These are phyloP conservation scores for Patella pellucida DNA, from an alignment of 2,888 invertebrate genomes.

Conservation along the genomic window DNA sequence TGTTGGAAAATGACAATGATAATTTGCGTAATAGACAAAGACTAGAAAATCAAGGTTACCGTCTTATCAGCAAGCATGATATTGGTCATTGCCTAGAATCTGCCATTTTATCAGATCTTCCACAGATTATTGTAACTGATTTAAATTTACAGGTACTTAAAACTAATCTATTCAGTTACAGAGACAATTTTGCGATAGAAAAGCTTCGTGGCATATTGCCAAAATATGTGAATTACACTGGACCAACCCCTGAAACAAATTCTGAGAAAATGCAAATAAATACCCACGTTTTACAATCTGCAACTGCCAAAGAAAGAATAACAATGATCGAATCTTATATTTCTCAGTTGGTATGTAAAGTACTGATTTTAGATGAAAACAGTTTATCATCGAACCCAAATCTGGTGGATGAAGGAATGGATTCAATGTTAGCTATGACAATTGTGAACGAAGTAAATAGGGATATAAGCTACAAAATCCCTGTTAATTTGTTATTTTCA, in stretches of 20 bases:
- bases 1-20: slow-evolving; percentile 31
- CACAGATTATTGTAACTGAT: not conserved
- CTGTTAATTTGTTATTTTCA: slow-evolving; percentile 28
- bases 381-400: slow-evolving; percentile 28
- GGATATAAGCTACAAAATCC: slow-evolving; percentile 28
- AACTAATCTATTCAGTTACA: not conserved
- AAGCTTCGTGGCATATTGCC: not conserved
- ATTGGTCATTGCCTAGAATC: slow-evolving; percentile 16
- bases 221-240: not conserved
- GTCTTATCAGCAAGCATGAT: slow-evolving; percentile 27
- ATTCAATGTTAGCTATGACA: slow-evolving; percentile 49
- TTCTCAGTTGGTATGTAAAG: slow-evolving; percentile 29
- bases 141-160: not conserved
- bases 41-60: slow-evolving; percentile 30
- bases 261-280: not conserved
- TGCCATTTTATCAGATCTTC: not conserved
- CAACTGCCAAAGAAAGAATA: slow-evolving; percentile 22
- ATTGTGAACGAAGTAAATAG: slow-evolving; percentile 34
- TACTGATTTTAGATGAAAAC: slow-evolving; percentile 35
- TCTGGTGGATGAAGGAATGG: slow-evolving; percentile 42
- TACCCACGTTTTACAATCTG: not conserved
- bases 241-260: not conserved
- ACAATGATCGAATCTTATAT: slow-evolving; percentile 33
- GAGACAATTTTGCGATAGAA: not conserved
- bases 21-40: slow-evolving; percentile 15